Conservation (phyloP, 2,113 vertebrate genomes). For the Stictonetta naevosa region DNA sequence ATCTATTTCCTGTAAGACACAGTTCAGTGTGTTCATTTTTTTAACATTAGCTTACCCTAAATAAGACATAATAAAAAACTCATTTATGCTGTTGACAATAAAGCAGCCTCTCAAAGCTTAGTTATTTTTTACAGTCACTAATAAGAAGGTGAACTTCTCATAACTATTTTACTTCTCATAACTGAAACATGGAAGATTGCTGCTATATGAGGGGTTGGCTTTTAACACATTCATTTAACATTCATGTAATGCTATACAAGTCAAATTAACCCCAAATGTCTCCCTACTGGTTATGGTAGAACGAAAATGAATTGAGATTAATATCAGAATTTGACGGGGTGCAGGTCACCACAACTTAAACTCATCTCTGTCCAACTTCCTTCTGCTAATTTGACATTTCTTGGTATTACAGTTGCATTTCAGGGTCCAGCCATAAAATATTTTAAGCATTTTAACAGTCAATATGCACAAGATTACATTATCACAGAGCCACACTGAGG, state of each 20-base stretch:
- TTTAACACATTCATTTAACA: neutral
- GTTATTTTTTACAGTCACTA: neutral
- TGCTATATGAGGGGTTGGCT: neutral
- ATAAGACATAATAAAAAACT: neutral
- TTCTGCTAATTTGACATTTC: neutral
- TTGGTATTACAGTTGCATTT: neutral
- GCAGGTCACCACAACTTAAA: neutral
- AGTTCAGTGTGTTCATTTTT: neutral
- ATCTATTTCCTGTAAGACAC: slow-evolving; percentile 89
- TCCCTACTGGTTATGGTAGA: neutral
- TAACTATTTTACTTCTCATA: neutral
- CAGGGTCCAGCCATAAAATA: neutral
- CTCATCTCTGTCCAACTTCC: neutral
- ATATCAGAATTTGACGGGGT: neutral
- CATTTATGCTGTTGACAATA: neutral
- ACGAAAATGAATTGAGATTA: neutral
- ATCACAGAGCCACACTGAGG: neutral
- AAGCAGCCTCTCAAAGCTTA: neutral
- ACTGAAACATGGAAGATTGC: neutral
- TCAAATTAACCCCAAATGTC: neutral
- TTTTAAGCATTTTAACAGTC: neutral
- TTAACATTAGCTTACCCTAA: neutral
- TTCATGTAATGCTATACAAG: neutral
- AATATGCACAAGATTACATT: neutral
- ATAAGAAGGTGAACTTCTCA: neutral